Base-by-base conservation (phyloP, 2,797 vertebrate species). In the Luscinia megarhynchos region DNA sequence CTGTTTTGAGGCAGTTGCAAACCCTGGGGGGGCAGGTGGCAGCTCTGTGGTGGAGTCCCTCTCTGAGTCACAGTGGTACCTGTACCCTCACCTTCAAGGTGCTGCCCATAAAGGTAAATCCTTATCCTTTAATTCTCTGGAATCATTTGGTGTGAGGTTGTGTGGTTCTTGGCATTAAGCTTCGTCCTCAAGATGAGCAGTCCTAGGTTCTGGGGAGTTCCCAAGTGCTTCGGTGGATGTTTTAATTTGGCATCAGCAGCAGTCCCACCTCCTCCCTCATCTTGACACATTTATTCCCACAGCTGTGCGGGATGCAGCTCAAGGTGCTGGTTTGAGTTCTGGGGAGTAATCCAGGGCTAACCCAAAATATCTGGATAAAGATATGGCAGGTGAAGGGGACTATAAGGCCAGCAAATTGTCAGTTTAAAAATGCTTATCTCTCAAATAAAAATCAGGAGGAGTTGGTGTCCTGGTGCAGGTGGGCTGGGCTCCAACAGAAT, bases 121-220 rank as follows among this genome's bases (percentile, higher is more conserved):
- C 72, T 94, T 93, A 62, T 95, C 85, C 89, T 68, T 88, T 97
- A 88, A 85, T 89, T 41, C 68, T 66, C 58, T 80, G 64, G 34
- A 74, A 70, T 88, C 41, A 3, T 58, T 87, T 62, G 22, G 10
- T 34, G 41, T 32, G 59, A 75, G 85, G 17, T 46, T 78, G 5
- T 1, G 14, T 20, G 51, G 32, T 22, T 18, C 55, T 83, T 19
- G 2, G 12, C 17, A 2, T 24, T 88, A 73, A 92, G 64, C 21
- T 83, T 77, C 9, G 15, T 69, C 41, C 80, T 72, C 48, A 0
- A 38, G 51, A 58, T 3, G 4, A 59, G 32, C 27, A 15, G 12
- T 46, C 70, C 66, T 66, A 10, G 27, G 30, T 82, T 43, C 57
- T 38, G 63, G 34, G 26, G 43, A 61, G 32, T 40, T 68, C 68